Conservation (phyloP, 2,797 vertebrate species). For the Amazona finschi region DNA sequence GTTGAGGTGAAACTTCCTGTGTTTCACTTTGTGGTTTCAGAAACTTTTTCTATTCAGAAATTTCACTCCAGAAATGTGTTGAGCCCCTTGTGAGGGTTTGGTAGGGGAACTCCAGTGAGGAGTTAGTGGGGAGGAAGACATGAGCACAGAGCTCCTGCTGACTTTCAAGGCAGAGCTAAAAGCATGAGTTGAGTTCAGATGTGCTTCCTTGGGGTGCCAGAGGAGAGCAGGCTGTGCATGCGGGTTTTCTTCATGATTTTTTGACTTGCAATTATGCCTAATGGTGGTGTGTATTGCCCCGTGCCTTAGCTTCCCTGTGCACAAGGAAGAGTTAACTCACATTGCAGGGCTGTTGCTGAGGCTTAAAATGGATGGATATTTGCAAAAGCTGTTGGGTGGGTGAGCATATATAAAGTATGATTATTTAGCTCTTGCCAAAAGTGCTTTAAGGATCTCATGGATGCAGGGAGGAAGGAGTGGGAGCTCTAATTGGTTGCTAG, state of each 20-base stretch:
- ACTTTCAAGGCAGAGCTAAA: not conserved
- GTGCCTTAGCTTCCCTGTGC: not conserved
- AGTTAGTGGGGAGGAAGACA: not conserved
- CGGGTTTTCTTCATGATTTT: not conserved
- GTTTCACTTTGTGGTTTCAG: not conserved
- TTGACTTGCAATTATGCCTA: not conserved
- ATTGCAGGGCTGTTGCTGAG: not conserved
- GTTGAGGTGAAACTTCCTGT: not conserved
- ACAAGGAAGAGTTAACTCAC: not conserved
- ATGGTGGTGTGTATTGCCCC: not conserved
- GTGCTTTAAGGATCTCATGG: not conserved
- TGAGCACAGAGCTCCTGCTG: not conserved
- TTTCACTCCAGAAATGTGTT: fast-evolving
- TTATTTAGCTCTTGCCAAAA: not conserved
- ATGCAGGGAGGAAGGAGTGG: not conserved
- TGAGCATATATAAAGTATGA: not conserved
- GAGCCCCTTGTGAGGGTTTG: not conserved
- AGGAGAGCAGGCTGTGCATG: not conserved
- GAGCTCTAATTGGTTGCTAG: not conserved
- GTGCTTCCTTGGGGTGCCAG: not conserved
- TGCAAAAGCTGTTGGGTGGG: not conserved
- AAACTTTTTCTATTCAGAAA: not conserved
- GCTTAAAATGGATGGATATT: not conserved
- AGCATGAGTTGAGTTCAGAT: not conserved
- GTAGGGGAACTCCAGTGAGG: too few relatives aligned